Evolutionary conservation across 2,113 vertebrate genomes (phyloP).

Genomic region (Ciconia boyciana): DNA sequence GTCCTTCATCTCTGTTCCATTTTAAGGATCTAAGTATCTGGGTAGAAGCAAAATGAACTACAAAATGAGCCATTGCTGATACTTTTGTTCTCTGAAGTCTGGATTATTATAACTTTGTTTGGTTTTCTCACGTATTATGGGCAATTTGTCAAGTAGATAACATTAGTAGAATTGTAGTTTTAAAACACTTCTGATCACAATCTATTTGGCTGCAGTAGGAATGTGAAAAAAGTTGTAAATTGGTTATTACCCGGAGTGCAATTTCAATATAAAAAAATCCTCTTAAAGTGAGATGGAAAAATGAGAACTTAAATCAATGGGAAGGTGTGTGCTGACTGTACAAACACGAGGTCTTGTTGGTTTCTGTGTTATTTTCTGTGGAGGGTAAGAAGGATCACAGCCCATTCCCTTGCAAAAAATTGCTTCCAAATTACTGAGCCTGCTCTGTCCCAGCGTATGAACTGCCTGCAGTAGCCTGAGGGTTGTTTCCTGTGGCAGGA

Average conservation of each 20-base stretch:
- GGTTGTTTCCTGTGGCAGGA: neutral
- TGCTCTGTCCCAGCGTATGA: neutral
- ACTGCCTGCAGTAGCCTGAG: neutral
- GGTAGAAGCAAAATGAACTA: constrained; percentile 49
- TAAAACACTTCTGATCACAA: constrained; percentile 43
- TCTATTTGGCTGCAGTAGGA: constrained; percentile 39
- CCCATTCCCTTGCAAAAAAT: neutral
- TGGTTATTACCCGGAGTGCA: constrained; percentile 38
- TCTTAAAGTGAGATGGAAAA: constrained; percentile 20
- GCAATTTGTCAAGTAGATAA: constrained; percentile 72
- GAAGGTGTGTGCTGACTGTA: constrained; percentile 13
- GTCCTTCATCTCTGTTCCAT: constrained; percentile 58
- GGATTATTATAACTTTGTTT: constrained; percentile 68
- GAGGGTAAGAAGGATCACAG: neutral
- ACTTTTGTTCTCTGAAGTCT: constrained; percentile 59
- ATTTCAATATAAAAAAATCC: constrained; percentile 45
- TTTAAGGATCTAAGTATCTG: constrained; percentile 53
- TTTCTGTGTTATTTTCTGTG: neutral
- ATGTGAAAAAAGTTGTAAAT: constrained; percentile 44
- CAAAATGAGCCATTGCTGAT: constrained; percentile 53
- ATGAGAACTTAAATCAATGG: constrained; percentile 28
- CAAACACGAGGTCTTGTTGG: neutral
- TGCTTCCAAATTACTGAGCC: neutral
- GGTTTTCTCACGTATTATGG: constrained; percentile 61
- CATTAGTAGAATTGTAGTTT: constrained; percentile 55